phyloP scores from a whole-genome alignment of 2,797 vertebrate species.

The Parambassis ranga region DNA sequence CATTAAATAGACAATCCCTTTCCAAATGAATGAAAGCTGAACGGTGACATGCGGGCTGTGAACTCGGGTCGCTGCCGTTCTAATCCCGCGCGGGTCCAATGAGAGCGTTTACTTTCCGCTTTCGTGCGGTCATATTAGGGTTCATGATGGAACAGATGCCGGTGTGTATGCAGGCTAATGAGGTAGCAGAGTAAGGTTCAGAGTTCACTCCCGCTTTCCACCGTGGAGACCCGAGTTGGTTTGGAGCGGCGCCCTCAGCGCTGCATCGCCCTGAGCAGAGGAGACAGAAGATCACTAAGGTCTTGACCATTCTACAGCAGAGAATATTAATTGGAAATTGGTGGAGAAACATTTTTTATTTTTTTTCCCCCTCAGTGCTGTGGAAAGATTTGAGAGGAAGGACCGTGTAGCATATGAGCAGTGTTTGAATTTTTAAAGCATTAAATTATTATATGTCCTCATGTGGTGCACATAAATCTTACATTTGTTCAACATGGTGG shows the following conservation, averaged over 20 bases:
- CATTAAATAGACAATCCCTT: conserved; percentile 6
- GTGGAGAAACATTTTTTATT: not conserved
- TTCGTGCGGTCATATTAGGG: conserved; percentile 48
- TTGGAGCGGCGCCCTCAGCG: conserved; percentile 59
- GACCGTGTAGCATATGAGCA: not conserved
- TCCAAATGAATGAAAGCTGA: conserved; percentile 27
- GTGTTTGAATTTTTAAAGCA: too few relatives aligned
- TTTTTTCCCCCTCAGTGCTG: not conserved
- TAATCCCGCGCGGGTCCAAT: conserved; percentile 35
- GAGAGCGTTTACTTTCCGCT: conserved; percentile 47
- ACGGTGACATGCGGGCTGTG: conserved; percentile 4
- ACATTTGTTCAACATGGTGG: too few relatives aligned
- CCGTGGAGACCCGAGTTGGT: conserved; percentile 65
- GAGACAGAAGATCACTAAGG: conserved; percentile 65
- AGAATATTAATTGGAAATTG: conserved; percentile 72
- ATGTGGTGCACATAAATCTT: too few relatives aligned
- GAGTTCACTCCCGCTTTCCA: conserved; percentile 51
- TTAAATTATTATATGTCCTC: too few relatives aligned
- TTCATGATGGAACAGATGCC: conserved; percentile 71
- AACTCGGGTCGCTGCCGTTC: conserved; percentile 30
- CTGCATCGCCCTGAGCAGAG: conserved; percentile 46
- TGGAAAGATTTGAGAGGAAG: conserved; percentile 9
- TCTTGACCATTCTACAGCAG: conserved; percentile 35
- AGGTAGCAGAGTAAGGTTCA: conserved; percentile 62
- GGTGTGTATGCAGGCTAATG: conserved; percentile 69